These are phyloP conservation scores for Rhagonycha lutea DNA, from an alignment of 2,888 invertebrate species.

Conservation along the genomic window DNA sequence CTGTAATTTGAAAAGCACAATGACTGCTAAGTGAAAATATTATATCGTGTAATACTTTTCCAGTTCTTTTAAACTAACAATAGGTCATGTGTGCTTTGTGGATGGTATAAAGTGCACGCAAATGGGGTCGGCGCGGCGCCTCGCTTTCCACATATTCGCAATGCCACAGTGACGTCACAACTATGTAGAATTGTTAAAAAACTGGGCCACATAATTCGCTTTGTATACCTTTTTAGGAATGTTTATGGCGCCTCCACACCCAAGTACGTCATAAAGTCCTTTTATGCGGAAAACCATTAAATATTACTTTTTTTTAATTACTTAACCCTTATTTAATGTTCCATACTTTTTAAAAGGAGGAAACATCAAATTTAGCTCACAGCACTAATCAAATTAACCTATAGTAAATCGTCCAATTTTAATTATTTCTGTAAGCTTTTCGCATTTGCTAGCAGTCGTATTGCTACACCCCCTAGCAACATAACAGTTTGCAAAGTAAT, in stretches of 20 bases:
- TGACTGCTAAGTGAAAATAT: not conserved
- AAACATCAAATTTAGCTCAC: not conserved
- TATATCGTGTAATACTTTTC: not conserved
- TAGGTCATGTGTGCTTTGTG: not conserved
- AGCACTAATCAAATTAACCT: not conserved
- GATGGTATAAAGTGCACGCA: not conserved
- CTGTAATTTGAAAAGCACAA: not conserved
- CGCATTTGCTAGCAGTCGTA: no score
- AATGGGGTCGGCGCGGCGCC: not conserved
- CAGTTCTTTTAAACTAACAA: not conserved
- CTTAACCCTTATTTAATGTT: not conserved
- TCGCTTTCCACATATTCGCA: not conserved
- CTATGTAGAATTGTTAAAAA: not conserved
- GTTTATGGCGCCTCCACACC: not conserved
- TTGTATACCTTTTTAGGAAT: not conserved
- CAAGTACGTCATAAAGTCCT: not conserved
- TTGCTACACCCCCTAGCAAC: no score
- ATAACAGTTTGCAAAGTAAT: no score
- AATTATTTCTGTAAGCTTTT: no score
- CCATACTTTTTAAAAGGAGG: not conserved
- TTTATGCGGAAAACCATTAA: not conserved
- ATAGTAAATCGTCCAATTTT: not conserved
- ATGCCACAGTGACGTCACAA: not conserved
- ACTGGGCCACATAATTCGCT: not conserved
- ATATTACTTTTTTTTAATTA: not conserved